Conservation (phyloP, 2,797 vertebrate genomes). For the Pipistrellus nathusii region DNA sequence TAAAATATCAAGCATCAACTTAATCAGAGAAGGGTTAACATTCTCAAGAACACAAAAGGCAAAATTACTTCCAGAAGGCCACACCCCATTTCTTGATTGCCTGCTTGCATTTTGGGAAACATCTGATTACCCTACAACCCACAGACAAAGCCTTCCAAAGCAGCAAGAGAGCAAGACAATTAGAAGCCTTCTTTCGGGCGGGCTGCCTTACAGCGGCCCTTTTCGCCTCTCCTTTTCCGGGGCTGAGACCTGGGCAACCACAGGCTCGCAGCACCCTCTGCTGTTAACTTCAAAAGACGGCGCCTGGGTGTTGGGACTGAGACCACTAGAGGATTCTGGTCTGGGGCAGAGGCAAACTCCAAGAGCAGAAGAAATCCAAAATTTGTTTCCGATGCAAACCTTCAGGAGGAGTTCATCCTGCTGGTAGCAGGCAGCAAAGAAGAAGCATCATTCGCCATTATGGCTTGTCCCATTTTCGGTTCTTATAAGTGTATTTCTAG, state of each 20-base stretch:
- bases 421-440: background rate
- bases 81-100: background rate
- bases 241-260: background rate
- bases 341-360: background rate
- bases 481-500: too few relatives aligned
- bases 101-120: background rate
- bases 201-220: background rate
- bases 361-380: constrained; percentile 40
- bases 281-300: constrained; percentile 28
- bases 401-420: background rate
- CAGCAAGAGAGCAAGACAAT: background rate
- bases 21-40: constrained; percentile 5
- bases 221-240: background rate
- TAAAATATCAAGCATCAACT: constrained; percentile 1
- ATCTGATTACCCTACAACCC: background rate
- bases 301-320: background rate
- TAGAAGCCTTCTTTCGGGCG: background rate
- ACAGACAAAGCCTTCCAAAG: background rate
- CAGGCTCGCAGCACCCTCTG: constrained; percentile 72
- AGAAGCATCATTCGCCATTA: background rate
- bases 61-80: background rate
- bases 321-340: background rate
- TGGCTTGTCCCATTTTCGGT: too few relatives aligned
- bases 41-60: background rate
- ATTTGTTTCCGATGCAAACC: background rate